Evolutionary conservation across 2,797 vertebrate species (phyloP), one percentile per base, ranked within the genome.

Genomic region (Simalia tracyae): DNA sequence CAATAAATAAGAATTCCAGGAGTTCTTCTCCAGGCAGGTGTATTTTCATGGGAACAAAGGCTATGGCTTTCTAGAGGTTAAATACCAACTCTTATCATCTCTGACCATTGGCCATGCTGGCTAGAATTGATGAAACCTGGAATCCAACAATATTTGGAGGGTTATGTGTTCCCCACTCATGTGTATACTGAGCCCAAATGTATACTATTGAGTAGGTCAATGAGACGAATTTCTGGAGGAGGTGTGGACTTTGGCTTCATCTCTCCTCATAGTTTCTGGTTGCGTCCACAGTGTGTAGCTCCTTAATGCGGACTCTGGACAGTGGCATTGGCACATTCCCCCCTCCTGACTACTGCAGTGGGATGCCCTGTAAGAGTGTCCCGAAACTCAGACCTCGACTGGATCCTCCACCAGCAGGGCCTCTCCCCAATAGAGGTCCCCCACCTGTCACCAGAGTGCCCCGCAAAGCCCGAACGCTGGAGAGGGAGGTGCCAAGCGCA

Each of bases 261-360:
- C 28, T 0, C 6, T 1, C 36, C 6, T 14, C 15, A 0, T 31
- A 4, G 0, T 56, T 63, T 12, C 89, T 61, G 0, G 10, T 50
- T 89, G 60, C 68, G 36, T 92, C 76, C 92, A 17, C 97, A 99
- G 99, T 98, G 64, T 99, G 99, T 0, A 98, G 98, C 14, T 99
- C 99, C 0, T 98, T 99, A 96, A 99, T 99, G 0, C 98, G 99
- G 97, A 99, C 99, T 0, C 97, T 99, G 96, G 99, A 99, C 98
- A 99, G 99, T 2, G 99, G 99, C 91, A 99, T 99, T 9, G 99
- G 99, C 10, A 99, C 99, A 10, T 99, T 99, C 95, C 99, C 99
- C 0, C 98, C 99, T 22, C 99, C 99, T 0, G 99, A 99, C 96
- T 99, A 99, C 88, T 98, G 98, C 76, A 97, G 97, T 17, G 98